Evolutionary conservation across 2,888 invertebrate species (phyloP), one percentile per base, ranked within the genome.

Genomic region (Periphyllus acericola): DNA sequence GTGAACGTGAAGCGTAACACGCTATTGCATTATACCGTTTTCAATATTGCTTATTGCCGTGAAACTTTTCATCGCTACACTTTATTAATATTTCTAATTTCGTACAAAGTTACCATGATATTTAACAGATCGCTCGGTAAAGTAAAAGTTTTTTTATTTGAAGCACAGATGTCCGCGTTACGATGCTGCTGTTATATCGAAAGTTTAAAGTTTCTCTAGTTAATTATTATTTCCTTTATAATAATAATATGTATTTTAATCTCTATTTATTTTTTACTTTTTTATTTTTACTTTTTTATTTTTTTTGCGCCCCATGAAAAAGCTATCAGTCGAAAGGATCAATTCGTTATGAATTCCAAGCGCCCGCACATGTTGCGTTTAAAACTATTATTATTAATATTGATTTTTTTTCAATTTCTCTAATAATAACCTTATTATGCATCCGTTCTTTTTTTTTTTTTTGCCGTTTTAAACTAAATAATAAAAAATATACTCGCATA

Each of bases 61-160:
- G 21, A 82, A 82, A 82, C 71, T 71, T 82, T 82, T 82, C 71
- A 72, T 82, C 72, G 52, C 52, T 52, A 81, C 40, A 40, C 40
- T 75, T 52, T 72, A 82, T 82, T 82, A 72, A 82, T 72, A 72
- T 72, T 82, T 52, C 52, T 82, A 82, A 72, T 72, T 82, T 32
- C 82, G 19, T 46, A 68, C 66, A 40, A 40, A 80, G 80, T 68
- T 68, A 40, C 66, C 40, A 14, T 71, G 34, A 71, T 71, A 46
- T 82, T 82, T 71, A 68, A 71, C 71, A 29, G 46, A 71, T 82
- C 25, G 25, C 25, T 82, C 32, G 46, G 82, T 52, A 32, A 71
- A 75, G 66, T 11, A 71, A 81, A 81, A 81, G 32, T 71, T 82
- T 82, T 46, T 32, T 72, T 32, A 71, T 72, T 55, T 17, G 17